Evolutionary conservation across 2,797 vertebrate species (phyloP), one percentile per base, ranked within the genome.

Genomic region (Ataeniobius toweri): DNA sequence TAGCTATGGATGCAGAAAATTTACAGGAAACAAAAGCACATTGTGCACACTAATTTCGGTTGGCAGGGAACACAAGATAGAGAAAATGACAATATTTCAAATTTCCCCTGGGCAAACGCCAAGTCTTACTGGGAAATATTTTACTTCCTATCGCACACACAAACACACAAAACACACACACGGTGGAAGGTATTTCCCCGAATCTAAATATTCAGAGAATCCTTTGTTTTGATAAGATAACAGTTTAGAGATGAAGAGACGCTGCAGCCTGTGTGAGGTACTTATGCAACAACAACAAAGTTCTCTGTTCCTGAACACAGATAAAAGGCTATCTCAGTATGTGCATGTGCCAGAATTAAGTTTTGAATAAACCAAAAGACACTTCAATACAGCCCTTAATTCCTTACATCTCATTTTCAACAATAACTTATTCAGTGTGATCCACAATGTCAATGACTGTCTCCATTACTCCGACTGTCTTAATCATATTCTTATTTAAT

Each of bases 181-280:
- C 76, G 82, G 84, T 86, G 9, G 10, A 87, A 87, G 89, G 86
- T 89, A 88, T 91, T 93, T 88, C 88, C 86, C 81, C 81, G 58
- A 71, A 90, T 88, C 84, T 82, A 89, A 89, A 93, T 89, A 93
- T 89, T 89, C 86, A 90, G 91, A 91, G 87, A 92, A 90, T 89
- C 85, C 77, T 87, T 90, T 92, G 91, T 92, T 91, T 85, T 86
- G 86, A 87, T 90, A 88, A 89, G 89, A 92, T 91, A 91, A 91
- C 83, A 86, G 85, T 91, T 93, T 77, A 83, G 81, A 75, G 55
- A 78, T 53, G 12, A 79, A 86, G 79, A 82, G 76, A 86, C 77
- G 83, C 74, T 71, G 83, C 69, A n/a, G 82, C 67, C 59, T 58
- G 79, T 82, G 73, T 75, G 75, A 81, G 58, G 67, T 80, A 75